Percentiles rank a stretch among this genome's conserved stretches.
Conservation (phyloP, 2,797 vertebrate genomes). For the Trachurus trachurus region DNA sequence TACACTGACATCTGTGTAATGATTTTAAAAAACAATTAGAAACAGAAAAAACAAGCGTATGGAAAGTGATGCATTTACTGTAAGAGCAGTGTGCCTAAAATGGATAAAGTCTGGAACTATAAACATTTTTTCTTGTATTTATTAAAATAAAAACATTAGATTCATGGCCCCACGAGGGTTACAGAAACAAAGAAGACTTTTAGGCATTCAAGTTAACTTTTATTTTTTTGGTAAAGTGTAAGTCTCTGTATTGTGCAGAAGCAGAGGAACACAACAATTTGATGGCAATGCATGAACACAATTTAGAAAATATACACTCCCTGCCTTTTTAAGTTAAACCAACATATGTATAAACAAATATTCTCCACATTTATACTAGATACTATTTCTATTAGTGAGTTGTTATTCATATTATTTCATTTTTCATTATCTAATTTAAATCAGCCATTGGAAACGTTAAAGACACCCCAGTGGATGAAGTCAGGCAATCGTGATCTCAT, state of each 20-base stretch:
- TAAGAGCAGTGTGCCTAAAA: background rate
- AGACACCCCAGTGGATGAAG: background rate
- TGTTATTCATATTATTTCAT: too few relatives aligned
- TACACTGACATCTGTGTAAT: too few relatives aligned
- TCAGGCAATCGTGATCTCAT: background rate
- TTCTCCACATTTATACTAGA: background rate
- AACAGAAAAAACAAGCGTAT: too few relatives aligned
- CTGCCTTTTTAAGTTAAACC: background rate
- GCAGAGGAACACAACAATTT: slow-evolving; percentile 24
- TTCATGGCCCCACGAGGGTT: background rate
- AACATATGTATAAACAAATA: background rate
- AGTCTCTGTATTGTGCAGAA: slow-evolving; percentile 35
- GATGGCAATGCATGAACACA: background rate
- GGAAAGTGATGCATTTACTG: too few relatives aligned
- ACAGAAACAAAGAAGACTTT: too few relatives aligned
- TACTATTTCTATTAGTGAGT: background rate
- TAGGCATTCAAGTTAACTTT: slow-evolving; percentile 3
- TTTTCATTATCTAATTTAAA: too few relatives aligned
- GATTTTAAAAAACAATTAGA: too few relatives aligned
- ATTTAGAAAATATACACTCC: background rate
- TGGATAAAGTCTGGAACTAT: background rate
- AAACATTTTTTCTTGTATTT: background rate
- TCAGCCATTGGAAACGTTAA: too few relatives aligned
- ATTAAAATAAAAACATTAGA: background rate
- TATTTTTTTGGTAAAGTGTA: slow-evolving; percentile 18